Conservation (phyloP, 1,140 invertebrate genomes). For the Drosophila arawakana region DNA sequence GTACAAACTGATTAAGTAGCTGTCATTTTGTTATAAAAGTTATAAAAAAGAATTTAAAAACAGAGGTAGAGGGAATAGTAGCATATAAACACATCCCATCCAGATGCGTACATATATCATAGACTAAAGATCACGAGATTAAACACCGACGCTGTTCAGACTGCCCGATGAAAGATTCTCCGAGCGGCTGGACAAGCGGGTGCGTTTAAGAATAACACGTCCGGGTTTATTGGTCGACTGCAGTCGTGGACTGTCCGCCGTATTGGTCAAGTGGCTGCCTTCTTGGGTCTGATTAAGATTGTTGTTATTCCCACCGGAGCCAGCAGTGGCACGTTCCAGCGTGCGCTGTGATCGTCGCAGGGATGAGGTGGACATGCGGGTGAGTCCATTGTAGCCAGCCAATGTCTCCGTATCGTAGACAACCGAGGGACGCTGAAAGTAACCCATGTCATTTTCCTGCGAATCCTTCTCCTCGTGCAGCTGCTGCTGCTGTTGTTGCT, state of each 20-base stretch:
- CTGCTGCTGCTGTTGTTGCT: constrained; percentile 45
- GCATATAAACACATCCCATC: constrained; percentile 42
- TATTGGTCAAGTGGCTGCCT: constrained; percentile 28
- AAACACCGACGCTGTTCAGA: constrained; percentile 76
- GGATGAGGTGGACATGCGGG: constrained; percentile 55
- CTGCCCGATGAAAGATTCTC: constrained; percentile 78
- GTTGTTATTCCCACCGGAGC: constrained; percentile 64
- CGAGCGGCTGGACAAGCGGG: constrained; percentile 71
- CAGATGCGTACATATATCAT: constrained; percentile 18
- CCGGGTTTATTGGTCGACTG: constrained; percentile 50
- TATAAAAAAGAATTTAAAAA: constrained; percentile 46
- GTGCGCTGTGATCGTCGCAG: constrained; percentile 65
- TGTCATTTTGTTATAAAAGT: constrained; percentile 54
- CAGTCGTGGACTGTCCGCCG: constrained; percentile 35
- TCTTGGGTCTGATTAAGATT: constrained; percentile 76
- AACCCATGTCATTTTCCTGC: constrained; percentile 56
- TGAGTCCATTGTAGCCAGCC: constrained; percentile 46
- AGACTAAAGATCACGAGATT: constrained; percentile 77
- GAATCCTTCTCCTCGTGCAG: constrained; percentile 61
- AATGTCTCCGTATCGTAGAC: constrained; percentile 55
- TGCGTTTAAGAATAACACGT: constrained; percentile 66
- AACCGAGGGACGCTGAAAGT: constrained; percentile 58
- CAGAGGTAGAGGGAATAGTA: constrained; percentile 62
- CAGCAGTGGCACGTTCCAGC: constrained; percentile 67
- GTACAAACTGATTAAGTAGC: constrained; percentile 51